Evolutionary conservation across 2,113 vertebrate species (phyloP).

Genomic region (Xiphias gladius): DNA sequence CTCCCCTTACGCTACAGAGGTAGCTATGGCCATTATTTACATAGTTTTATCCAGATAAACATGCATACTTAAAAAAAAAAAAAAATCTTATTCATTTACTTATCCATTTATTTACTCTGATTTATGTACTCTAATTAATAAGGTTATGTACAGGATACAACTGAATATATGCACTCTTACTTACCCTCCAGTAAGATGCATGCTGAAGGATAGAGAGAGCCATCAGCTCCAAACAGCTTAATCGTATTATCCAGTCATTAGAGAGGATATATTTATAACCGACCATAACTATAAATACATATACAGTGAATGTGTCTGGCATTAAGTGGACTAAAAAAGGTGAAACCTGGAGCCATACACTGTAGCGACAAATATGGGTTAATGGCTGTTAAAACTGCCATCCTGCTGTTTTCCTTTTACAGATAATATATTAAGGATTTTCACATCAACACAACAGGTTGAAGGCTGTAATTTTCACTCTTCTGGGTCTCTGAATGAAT

Average conservation of each 20-base stretch:
- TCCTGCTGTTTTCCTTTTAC: not conserved
- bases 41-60: conserved; percentile 16
- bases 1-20: conserved; percentile 3
- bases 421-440: conserved; percentile 8
- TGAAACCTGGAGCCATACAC: not conserved
- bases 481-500: not conserved
- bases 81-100: not conserved
- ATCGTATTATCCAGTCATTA: not conserved
- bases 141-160: not conserved
- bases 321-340: not conserved
- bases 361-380: not conserved
- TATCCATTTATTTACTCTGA: not conserved
- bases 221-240: not conserved
- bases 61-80: not conserved
- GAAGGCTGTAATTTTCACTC: not conserved
- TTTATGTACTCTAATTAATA: not conserved
- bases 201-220: not conserved
- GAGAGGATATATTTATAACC: not conserved
- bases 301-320: not conserved
- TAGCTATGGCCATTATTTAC: not conserved
- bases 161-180: not conserved
- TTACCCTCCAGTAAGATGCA: too few relatives aligned
- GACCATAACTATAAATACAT: not conserved
- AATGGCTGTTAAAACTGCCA: not conserved
- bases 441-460: conserved; percentile 1